Conservation (phyloP, 2,113 vertebrate genomes). For the Chloebia gouldiae region DNA sequence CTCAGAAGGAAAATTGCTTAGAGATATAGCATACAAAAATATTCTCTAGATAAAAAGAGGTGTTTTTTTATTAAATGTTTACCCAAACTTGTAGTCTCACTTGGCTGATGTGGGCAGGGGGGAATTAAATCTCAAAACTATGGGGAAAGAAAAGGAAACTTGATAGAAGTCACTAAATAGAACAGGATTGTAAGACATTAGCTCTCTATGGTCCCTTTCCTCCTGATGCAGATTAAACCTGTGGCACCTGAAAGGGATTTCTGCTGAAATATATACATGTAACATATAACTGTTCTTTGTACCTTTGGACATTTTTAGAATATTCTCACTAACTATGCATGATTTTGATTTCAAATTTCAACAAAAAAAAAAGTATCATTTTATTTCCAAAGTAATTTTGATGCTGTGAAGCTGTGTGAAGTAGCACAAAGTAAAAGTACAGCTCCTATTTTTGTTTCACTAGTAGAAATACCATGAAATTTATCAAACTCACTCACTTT, state of each 20-base stretch:
- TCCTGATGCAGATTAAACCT: not conserved
- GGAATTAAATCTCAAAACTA: not conserved
- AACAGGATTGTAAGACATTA: not conserved
- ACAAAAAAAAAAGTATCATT: not conserved
- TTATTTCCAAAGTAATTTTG: not conserved
- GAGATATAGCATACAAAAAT: not conserved
- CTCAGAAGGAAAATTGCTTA: not conserved
- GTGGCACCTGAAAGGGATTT: not conserved
- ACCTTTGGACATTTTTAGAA: not conserved
- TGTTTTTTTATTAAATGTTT: not conserved
- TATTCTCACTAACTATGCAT: not conserved
- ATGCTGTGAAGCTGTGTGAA: accelerated
- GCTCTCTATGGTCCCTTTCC: not conserved
- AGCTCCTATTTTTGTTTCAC: not conserved
- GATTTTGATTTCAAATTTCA: not conserved
- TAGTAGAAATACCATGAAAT: no score
- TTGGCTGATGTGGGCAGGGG: not conserved
- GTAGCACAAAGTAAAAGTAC: not conserved
- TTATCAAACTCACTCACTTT: not conserved
- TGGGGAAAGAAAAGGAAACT: not conserved
- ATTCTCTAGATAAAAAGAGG: not conserved
- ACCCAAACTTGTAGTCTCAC: not conserved
- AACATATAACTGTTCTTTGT: not conserved
- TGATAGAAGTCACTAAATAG: not conserved
- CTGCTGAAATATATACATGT: not conserved